These are phyloP conservation scores for Melipona quadrifasciata DNA, from an alignment of 1,140 invertebrate species.

Conservation along the genomic window DNA sequence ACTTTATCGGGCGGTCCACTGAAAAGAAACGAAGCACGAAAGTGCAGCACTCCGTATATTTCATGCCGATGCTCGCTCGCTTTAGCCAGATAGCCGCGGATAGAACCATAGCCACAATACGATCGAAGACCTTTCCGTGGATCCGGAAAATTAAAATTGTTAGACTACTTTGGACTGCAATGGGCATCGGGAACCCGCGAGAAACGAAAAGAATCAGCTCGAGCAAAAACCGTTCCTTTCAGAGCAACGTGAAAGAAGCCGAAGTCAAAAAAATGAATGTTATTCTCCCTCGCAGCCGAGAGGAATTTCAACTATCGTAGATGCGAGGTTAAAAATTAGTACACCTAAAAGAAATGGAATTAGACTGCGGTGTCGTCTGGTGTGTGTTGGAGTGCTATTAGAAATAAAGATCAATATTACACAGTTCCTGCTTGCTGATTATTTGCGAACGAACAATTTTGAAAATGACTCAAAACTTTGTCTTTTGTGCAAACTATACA, in stretches of 20 bases:
- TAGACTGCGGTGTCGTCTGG: no score
- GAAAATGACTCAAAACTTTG: no score
- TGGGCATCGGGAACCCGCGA: neutral
- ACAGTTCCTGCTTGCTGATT: no score
- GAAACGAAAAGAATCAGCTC: neutral
- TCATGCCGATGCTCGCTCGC: conserved; percentile 26
- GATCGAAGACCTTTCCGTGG: neutral
- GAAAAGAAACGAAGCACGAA: conserved; percentile 44
- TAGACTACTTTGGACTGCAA: conserved; percentile 6
- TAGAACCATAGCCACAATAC: neutral
- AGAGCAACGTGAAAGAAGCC: neutral
- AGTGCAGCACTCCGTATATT: conserved; percentile 38
- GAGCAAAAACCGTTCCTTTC: neutral
- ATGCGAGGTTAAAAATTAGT: no score
- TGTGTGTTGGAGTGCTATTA: no score
- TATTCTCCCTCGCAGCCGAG: neutral
- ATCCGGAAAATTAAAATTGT: conserved; percentile 49
- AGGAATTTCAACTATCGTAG: no score
- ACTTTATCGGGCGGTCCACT: conserved; percentile 53
- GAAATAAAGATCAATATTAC: no score
- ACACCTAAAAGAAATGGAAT: no score
- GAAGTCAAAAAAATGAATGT: neutral
- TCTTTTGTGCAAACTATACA: no score
- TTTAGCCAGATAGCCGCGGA: neutral
- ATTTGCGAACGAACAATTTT: no score